Conservation (phyloP, 2,113 vertebrate genomes). For the Sphaerodactylus townsendi region DNA sequence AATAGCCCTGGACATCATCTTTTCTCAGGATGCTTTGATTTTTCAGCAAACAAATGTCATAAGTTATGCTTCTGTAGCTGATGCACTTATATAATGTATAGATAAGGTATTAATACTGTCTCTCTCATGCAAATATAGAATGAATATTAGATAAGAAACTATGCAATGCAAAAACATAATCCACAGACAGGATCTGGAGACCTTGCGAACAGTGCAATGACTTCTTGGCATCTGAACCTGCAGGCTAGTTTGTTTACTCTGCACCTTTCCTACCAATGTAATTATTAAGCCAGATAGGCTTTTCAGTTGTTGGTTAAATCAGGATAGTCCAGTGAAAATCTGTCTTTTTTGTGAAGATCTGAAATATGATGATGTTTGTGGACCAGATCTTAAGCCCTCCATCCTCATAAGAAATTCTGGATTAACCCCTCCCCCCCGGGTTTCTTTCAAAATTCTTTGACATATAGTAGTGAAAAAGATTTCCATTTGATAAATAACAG, state of each 20-base stretch:
- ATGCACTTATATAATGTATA: background rate
- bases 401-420: background rate
- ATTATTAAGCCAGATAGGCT: background rate
- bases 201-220: background rate
- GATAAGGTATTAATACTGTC: fast-evolving
- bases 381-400: slow-evolving; percentile 13
- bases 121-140: background rate
- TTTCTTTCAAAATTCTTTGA: background rate
- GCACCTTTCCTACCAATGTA: background rate
- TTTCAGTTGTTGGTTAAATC: background rate
- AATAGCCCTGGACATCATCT: background rate
- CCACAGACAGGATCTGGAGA: background rate
- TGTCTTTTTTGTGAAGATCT: background rate
- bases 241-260: background rate
- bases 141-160: background rate
- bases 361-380: background rate
- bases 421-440: background rate
- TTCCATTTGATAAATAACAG: background rate
- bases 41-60: background rate
- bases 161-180: background rate
- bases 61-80: background rate
- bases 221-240: background rate
- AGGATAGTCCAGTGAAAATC: background rate
- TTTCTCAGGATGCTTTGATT: fast-evolving
- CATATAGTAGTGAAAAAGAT: background rate